Conservation (phyloP, 2,888 invertebrate species). For the Lapara coniferarum region DNA sequence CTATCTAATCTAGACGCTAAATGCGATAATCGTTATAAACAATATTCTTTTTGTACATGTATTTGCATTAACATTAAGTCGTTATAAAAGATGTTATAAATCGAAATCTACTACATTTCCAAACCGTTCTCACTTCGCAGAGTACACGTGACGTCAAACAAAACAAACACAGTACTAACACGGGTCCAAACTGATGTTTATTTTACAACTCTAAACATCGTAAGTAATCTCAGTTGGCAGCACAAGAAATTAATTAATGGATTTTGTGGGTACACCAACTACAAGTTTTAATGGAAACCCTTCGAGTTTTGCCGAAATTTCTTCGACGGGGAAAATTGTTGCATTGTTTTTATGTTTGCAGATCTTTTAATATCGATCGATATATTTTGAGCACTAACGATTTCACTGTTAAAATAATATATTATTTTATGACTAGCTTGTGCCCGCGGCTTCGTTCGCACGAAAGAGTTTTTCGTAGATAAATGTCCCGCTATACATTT, state of each 20-base stretch:
- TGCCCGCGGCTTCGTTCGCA: too few relatives aligned
- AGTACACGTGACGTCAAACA: background rate
- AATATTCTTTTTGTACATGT: too few relatives aligned
- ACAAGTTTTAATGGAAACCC: constrained; percentile 20
- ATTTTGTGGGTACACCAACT: constrained; percentile 2
- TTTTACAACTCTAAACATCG: constrained; percentile 10
- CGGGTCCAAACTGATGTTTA: background rate
- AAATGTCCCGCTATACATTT: too few relatives aligned
- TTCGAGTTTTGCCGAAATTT: background rate
- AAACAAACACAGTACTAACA: constrained; percentile 2
- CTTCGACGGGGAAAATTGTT: background rate
- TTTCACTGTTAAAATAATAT: too few relatives aligned
- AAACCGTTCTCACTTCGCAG: background rate
- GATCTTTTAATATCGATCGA: background rate
- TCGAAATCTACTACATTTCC: too few relatives aligned
- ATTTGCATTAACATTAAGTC: too few relatives aligned
- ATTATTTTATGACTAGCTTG: too few relatives aligned
- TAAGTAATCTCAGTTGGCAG: constrained; percentile 16
- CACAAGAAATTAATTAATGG: constrained; percentile 19
- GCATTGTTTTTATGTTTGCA: background rate
- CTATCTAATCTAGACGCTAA: too few relatives aligned
- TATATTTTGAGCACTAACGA: too few relatives aligned
- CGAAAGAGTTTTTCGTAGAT: too few relatives aligned
- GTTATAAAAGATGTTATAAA: too few relatives aligned
- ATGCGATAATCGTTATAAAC: too few relatives aligned